These are phyloP conservation scores for Eleginops maclovinus DNA, from an alignment of 2,113 vertebrate genomes.

Conservation along the genomic window DNA sequence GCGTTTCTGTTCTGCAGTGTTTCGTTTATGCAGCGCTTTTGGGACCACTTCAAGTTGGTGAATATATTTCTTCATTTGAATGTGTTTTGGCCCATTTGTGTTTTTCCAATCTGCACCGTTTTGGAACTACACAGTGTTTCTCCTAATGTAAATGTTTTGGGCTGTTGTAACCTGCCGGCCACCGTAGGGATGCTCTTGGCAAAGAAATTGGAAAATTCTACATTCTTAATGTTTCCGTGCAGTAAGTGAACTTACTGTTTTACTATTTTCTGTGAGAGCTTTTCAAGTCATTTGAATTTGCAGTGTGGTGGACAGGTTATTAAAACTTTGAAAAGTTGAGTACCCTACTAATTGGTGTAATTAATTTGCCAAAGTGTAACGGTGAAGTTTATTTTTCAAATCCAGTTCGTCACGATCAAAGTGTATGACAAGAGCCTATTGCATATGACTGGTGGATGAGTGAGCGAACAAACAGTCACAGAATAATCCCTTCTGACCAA, in stretches of 20 bases:
- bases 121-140: too few species aligned
- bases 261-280: conserved; percentile 29
- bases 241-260: conserved; percentile 53
- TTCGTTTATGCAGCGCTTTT: too few species aligned
- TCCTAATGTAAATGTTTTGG: too few species aligned
- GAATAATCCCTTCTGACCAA: conserved; percentile 30
- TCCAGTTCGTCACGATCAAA: conserved; percentile 44
- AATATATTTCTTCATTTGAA: too few species aligned
- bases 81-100: too few species aligned
- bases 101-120: too few species aligned
- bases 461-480: conserved; percentile 31
- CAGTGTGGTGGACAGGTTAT: conserved; percentile 65
- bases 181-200: background rate
- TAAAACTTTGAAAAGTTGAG: conserved; percentile 65
- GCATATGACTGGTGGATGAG: conserved; percentile 45
- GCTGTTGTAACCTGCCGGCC: too few species aligned
- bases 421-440: conserved; percentile 5
- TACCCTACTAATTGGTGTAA: conserved; percentile 69
- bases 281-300: conserved; percentile 57
- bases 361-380: conserved; percentile 70
- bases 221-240: conserved; percentile 30
- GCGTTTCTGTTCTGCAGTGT: too few species aligned
- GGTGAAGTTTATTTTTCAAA: conserved; percentile 27
- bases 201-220: conserved; percentile 19
- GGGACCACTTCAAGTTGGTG: too few species aligned